Evolutionary conservation across 2,113 vertebrate genomes (phyloP).

Genomic region (Trinectes maculatus): DNA sequence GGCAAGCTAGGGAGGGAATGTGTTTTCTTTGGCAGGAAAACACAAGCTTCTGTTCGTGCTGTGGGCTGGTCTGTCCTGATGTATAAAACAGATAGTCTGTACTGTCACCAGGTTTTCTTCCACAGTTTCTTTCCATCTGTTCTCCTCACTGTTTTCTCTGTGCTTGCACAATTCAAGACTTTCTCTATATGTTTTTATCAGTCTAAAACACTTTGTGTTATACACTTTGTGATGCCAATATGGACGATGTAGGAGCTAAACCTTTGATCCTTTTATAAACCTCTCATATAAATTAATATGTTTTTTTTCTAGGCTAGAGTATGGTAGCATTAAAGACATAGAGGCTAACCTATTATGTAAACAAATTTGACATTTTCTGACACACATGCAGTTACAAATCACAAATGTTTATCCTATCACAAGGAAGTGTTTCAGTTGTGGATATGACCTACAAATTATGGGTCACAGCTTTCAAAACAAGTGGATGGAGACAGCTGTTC

Average conservation of each 20-base stretch:
- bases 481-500: slow-evolving; percentile 55
- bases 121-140: slow-evolving; percentile 33
- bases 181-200: no score
- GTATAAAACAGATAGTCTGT: slow-evolving; percentile 64
- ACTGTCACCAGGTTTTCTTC: slow-evolving; percentile 32
- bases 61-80: slow-evolving; percentile 53
- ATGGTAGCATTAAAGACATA: not conserved
- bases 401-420: slow-evolving; percentile 37
- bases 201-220: not conserved
- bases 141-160: slow-evolving; percentile 26
- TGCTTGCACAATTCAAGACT: not conserved
- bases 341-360: not conserved
- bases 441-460: slow-evolving; percentile 26
- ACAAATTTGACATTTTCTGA: not conserved
- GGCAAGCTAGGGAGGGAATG: slow-evolving; percentile 22
- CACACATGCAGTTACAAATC: slow-evolving; percentile 5
- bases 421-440: slow-evolving; percentile 35
- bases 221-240: not conserved
- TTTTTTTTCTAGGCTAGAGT: no score
- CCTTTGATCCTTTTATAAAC: no score
- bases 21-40: slow-evolving; percentile 62
- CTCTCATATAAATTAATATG: no score
- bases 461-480: slow-evolving; percentile 59
- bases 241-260: not conserved
- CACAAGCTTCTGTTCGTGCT: slow-evolving; percentile 45